Base-by-base conservation (phyloP, 2,888 invertebrate genomes). In the Agapetus fuscipes region DNA sequence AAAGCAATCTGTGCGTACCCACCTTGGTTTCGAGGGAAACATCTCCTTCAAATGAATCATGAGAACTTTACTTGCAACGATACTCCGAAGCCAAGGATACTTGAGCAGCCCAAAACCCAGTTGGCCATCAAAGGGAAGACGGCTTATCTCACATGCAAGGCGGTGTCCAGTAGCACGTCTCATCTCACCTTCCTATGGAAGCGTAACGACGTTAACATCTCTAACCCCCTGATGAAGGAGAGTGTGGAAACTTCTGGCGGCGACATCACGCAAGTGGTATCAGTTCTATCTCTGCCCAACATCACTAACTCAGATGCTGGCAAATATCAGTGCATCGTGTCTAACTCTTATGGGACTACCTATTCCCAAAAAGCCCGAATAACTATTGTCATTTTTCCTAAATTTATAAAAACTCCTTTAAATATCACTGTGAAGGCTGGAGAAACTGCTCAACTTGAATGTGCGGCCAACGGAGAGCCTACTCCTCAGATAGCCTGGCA, bases 321-420 rank as follows among this genome's bases (percentile, higher is more conserved):
- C 1, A 78, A 77, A 58, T 96, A 95, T 62, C 94, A 96, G 60
- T 96, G 96, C 66, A 79, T 91, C 48, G 88, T 90, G 7, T 80
- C 83, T 11, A 95, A 95, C 58, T 77, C 76, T 48, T 91, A 83
- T 65, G 95, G 94, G 4, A 83, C 86, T 5, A 85, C 86, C 3
- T 94, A 91, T 60, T 94, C 94, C 1, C 72, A 78, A 38, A 87
- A 85, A 59, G 86, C 90, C 9, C 80, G 80, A 56, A 80, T 95
- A 39, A 83, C 83, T 36, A 91, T 95, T 51, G 80, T 87, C 47
- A 83, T 90, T 45, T 89, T 82, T 63, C 94, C 95, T 1, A 74
- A 77, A 14, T 94, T 95, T 60, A 73, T 78, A 16, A 88, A 88
- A 66, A 82, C 74, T 39, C 94, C 95, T 1, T 72, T 72, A 5